Conservation (phyloP, 2,888 invertebrate species). For the Andrena trimmerana region DNA sequence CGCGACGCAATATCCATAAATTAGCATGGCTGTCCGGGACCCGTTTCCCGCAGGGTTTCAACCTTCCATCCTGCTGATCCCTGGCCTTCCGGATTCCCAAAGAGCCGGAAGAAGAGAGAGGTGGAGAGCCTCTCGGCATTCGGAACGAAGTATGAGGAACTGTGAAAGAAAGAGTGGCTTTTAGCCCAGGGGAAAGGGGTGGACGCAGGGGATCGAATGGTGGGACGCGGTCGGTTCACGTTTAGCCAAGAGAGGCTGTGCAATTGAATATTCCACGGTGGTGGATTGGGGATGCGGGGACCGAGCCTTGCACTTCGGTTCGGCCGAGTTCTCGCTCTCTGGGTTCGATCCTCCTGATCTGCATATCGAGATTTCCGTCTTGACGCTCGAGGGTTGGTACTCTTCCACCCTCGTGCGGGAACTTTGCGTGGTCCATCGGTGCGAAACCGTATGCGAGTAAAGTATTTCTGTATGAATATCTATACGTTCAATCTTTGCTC, state of each 20-base stretch:
- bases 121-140: slow-evolving; percentile 41
- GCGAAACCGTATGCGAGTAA: too few species aligned
- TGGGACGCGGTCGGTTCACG: slow-evolving; percentile 24
- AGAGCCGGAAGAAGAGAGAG: neutral
- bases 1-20: slow-evolving; percentile 32
- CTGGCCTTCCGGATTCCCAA: neutral
- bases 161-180: slow-evolving; percentile 56
- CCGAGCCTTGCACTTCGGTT: slow-evolving; percentile 48
- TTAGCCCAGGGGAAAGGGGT: slow-evolving; percentile 34
- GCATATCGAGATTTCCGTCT: slow-evolving; percentile 81
- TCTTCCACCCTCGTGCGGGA: slow-evolving; percentile 16
- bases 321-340: slow-evolving; percentile 44
- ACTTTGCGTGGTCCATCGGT: neutral
- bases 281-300: slow-evolving; percentile 44
- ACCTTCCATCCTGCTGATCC: neutral
- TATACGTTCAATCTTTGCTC: too few species aligned
- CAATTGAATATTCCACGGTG: slow-evolving; percentile 76
- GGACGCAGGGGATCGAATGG: slow-evolving; percentile 16
- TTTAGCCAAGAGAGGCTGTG: slow-evolving; percentile 43
- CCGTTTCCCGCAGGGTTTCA: neutral
- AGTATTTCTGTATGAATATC: too few species aligned
- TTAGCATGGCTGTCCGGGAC: slow-evolving; percentile 22
- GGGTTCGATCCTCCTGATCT: slow-evolving; percentile 72
- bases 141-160: slow-evolving; percentile 52
- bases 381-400: slow-evolving; percentile 54